Conservation (phyloP, 2,797 vertebrate species). For the Scomberomorus guttatus region DNA sequence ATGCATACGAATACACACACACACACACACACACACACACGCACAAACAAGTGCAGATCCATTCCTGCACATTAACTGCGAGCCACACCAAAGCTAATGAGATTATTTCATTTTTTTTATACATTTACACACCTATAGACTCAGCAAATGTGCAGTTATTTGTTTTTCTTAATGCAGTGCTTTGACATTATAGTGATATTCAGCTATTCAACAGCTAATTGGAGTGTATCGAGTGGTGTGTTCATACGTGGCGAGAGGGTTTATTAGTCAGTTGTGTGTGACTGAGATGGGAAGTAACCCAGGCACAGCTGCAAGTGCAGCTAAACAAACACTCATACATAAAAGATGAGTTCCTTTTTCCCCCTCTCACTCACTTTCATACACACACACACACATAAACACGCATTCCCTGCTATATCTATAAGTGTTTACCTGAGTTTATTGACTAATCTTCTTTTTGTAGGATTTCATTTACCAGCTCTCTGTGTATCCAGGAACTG, state of each 20-base stretch:
- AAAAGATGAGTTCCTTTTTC: slow-evolving; percentile 68
- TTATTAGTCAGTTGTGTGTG: slow-evolving; percentile 69
- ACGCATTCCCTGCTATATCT: slow-evolving; percentile 16
- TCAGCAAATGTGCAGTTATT: not conserved
- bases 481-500: slow-evolving; percentile 34
- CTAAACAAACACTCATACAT: slow-evolving; percentile 79
- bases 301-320: slow-evolving; percentile 77
- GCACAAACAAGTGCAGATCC: slow-evolving; percentile 1
- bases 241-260: slow-evolving; percentile 50
- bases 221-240: slow-evolving; percentile 14
- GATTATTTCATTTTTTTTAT: slow-evolving; percentile 8
- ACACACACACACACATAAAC: slow-evolving; percentile 33
- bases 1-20: slow-evolving; percentile 1
- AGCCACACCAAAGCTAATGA: not conserved
- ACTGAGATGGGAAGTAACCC: slow-evolving; percentile 72
- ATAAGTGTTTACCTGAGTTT: slow-evolving; percentile 65
- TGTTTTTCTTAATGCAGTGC: not conserved
- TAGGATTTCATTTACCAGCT: slow-evolving; percentile 57
- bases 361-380: slow-evolving; percentile 4
- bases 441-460: slow-evolving; percentile 66
- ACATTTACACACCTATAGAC: not conserved
- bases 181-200: not conserved
- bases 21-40: slow-evolving; percentile 16
- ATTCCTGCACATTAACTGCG: not conserved
- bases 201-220: slow-evolving; percentile 20